Evolutionary conservation across 2,888 invertebrate genomes (phyloP).

Genomic region (Microctonus brassicae): DNA sequence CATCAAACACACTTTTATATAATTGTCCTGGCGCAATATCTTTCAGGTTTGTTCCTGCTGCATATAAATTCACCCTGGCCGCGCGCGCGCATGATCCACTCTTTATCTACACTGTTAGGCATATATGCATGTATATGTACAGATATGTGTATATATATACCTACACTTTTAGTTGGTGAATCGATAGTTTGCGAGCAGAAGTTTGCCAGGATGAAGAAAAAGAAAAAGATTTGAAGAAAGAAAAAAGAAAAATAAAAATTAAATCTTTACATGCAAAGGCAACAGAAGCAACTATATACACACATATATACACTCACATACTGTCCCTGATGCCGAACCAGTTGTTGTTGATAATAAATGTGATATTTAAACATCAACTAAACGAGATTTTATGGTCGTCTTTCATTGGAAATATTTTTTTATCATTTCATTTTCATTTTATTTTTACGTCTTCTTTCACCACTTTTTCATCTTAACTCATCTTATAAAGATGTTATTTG

Average conservation of each 20-base stretch:
- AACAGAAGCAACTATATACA: background rate
- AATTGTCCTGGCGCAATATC: background rate
- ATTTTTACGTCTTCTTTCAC: slow-evolving; percentile 1
- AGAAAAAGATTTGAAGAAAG: background rate
- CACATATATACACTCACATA: background rate
- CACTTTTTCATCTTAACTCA: slow-evolving; percentile 5
- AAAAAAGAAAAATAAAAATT: background rate
- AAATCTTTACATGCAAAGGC: background rate
- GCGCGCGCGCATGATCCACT: slow-evolving; percentile 46
- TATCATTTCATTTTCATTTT: background rate
- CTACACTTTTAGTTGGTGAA: background rate
- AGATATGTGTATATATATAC: background rate
- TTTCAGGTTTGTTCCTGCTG: slow-evolving; percentile 54
- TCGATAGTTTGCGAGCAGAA: background rate
- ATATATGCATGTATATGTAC: background rate
- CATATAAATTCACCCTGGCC: slow-evolving; percentile 63
- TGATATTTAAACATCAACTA: slow-evolving; percentile 2
- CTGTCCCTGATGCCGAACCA: background rate
- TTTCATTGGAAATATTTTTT: slow-evolving; percentile 10
- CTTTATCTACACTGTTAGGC: slow-evolving; percentile 54
- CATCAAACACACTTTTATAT: too few relatives aligned
- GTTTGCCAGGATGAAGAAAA: background rate
- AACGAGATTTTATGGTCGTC: slow-evolving; percentile 5
- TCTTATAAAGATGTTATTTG: background rate
- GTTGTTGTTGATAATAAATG: slow-evolving; percentile 2